Conservation (phyloP, 2,888 invertebrate species). For the Patella depressa region DNA sequence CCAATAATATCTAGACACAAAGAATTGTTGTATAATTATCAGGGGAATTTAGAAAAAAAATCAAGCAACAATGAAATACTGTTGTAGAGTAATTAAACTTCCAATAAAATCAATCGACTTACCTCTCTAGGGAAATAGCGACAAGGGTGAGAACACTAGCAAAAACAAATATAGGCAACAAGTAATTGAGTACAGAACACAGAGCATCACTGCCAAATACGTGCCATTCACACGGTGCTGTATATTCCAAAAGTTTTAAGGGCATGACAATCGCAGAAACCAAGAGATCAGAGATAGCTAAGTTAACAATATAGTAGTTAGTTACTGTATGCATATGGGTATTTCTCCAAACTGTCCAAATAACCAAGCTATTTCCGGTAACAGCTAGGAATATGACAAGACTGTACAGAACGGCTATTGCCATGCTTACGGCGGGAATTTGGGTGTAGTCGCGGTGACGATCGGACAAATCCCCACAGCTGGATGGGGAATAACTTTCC, state of each 20-base stretch:
- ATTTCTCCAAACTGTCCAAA: slow-evolving; percentile 70
- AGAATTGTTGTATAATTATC: background rate
- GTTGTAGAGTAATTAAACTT: no score
- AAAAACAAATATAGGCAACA: slow-evolving; percentile 72
- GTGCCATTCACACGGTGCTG: slow-evolving; percentile 69
- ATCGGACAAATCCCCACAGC: slow-evolving; percentile 9
- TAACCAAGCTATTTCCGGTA: slow-evolving; percentile 71
- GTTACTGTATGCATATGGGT: slow-evolving; percentile 72
- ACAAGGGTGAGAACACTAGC: slow-evolving; percentile 72
- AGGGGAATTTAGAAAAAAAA: no score
- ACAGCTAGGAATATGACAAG: slow-evolving; percentile 68
- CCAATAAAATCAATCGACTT: slow-evolving; percentile 28
- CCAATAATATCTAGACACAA: slow-evolving; percentile 5
- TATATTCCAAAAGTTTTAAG: slow-evolving; percentile 72
- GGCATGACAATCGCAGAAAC: slow-evolving; percentile 72
- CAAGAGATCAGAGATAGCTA: slow-evolving; percentile 71
- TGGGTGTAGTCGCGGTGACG: slow-evolving; percentile 65
- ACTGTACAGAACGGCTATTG: slow-evolving; percentile 66
- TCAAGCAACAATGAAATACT: no score
- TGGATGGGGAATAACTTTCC: background rate
- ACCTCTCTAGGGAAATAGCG: slow-evolving; percentile 73
- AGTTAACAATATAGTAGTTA: slow-evolving; percentile 72
- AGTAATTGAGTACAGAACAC: slow-evolving; percentile 69
- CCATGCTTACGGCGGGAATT: slow-evolving; percentile 56
- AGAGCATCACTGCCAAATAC: slow-evolving; percentile 67